phyloP scores from a whole-genome alignment of 2,888 invertebrate species.

The Globia sparganii region DNA sequence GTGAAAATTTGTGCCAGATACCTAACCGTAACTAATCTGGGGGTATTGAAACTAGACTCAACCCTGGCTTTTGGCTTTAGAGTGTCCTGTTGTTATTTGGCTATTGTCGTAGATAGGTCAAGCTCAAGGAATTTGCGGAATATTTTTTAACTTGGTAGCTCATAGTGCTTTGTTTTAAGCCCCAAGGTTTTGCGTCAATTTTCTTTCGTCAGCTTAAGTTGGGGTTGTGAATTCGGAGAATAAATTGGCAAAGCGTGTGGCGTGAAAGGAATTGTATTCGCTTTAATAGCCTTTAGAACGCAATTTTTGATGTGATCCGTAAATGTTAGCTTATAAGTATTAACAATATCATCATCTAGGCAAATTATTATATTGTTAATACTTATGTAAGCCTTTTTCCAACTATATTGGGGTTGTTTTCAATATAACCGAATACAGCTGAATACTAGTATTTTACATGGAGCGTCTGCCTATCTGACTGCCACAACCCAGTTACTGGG shows the following conservation, averaged over 20 bases:
- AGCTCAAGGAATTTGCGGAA: slow-evolving; percentile 14
- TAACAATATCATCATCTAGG: neutral
- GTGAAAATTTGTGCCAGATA: neutral
- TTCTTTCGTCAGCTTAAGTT: neutral
- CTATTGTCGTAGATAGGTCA: slow-evolving; percentile 13
- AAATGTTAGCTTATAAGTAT: neutral
- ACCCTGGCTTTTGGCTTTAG: neutral
- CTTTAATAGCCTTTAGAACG: neutral
- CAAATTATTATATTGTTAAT: too few relatives aligned
- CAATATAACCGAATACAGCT: too few relatives aligned
- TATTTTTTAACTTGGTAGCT: slow-evolving; percentile 20
- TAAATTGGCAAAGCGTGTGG: neutral
- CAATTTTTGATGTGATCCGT: neutral
- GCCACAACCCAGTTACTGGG: too few relatives aligned
- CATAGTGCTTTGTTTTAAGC: slow-evolving; percentile 9
- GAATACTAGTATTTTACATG: too few relatives aligned
- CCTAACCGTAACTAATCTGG: neutral
- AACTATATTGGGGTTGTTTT: too few relatives aligned
- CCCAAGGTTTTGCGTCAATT: neutral
- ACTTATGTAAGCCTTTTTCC: too few relatives aligned
- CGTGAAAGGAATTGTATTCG: neutral
- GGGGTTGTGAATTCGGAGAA: neutral
- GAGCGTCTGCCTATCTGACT: too few relatives aligned
- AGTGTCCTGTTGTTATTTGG: neutral
- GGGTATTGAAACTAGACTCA: neutral